These are phyloP conservation scores for Stenurella melanura DNA, from an alignment of 2,888 invertebrate genomes.

Conservation along the genomic window DNA sequence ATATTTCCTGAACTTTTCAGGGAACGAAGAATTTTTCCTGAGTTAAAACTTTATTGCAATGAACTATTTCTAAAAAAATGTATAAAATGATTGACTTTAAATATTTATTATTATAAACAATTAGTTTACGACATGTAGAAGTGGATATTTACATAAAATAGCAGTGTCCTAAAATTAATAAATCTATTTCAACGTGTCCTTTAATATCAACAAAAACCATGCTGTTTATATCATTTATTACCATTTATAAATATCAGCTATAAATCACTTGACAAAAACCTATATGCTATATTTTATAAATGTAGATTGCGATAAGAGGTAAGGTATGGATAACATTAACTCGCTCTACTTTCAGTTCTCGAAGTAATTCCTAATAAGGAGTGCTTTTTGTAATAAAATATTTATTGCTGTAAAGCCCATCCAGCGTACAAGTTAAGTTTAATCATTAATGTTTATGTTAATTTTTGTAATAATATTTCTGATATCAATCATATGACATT, in stretches of 20 bases:
- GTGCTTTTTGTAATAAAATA: constrained; percentile 12
- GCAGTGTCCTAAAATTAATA: no score
- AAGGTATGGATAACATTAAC: constrained; percentile 5
- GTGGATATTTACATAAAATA: no score
- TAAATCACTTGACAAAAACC: constrained; percentile 3
- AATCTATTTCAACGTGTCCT: not conserved
- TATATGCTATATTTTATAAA: not conserved
- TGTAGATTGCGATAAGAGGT: constrained; percentile 3
- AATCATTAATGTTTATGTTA: constrained; percentile 24
- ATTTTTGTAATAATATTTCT: constrained; percentile 22
- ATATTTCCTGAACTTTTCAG: no score
- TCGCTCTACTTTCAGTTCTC: constrained; percentile 18
- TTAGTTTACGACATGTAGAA: no score
- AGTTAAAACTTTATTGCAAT: no score
- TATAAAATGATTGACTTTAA: no score
- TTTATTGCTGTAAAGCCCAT: constrained; percentile 22
- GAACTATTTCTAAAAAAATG: no score
- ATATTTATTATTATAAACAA: no score
- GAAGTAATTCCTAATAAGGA: constrained; percentile 16
- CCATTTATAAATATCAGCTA: not conserved
- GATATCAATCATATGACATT: constrained; percentile 3
- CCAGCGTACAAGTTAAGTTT: not conserved
- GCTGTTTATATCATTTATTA: not conserved
- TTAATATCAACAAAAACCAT: not conserved
- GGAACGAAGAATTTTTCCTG: no score